Evolutionary conservation across 2,113 vertebrate species (phyloP).

Genomic region (Rhineura floridana): DNA sequence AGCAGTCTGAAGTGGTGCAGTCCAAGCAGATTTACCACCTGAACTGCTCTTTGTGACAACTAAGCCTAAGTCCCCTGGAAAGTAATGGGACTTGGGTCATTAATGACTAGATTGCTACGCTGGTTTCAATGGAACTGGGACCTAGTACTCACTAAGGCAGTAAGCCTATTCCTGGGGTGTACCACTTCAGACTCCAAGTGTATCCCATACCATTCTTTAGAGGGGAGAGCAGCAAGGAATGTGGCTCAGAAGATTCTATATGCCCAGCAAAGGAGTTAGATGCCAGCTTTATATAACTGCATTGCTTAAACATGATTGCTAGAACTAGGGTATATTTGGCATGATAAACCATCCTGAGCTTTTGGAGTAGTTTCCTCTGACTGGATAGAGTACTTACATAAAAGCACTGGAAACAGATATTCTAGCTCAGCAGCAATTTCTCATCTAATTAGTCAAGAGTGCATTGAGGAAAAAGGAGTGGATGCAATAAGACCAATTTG

Average conservation of each 20-base stretch:
- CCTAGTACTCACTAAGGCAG: not conserved
- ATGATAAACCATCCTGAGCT: not conserved
- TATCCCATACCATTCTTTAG: not conserved
- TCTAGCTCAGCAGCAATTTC: conserved; percentile 44
- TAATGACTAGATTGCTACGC: not conserved
- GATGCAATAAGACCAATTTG: not conserved
- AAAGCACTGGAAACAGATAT: not conserved
- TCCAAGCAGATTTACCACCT: not conserved
- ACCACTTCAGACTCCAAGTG: not conserved
- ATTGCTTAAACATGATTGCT: not conserved
- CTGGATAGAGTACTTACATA: conserved; percentile 6
- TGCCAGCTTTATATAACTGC: not conserved
- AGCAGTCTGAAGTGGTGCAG: not conserved
- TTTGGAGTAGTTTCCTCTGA: conserved; percentile 12
- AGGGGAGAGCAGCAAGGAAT: not conserved
- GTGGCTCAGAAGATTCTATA: not conserved
- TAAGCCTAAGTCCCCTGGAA: not conserved
- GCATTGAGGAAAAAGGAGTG: not conserved
- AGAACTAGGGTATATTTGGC: not conserved
- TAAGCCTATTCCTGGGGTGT: not conserved
- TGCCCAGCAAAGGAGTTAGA: not conserved
- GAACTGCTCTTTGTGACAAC: not conserved
- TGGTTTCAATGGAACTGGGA: not conserved
- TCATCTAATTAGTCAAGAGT: not conserved
- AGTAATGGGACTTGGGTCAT: not conserved